phyloP scores from a whole-genome alignment of 2,113 vertebrate genomes.

The Perca fluviatilis region DNA sequence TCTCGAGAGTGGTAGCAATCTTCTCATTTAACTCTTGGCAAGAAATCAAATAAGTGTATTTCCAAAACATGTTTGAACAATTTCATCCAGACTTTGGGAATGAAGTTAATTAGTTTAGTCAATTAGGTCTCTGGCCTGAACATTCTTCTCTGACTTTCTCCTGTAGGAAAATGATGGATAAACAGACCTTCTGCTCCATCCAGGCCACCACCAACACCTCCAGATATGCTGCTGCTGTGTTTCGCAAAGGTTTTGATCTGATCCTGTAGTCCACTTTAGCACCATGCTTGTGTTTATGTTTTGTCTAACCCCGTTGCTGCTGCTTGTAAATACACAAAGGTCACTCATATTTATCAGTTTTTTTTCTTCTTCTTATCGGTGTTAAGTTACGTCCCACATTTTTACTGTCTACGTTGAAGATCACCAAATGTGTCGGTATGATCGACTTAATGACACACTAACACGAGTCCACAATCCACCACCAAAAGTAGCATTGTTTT shows the following conservation, averaged over 20 bases:
- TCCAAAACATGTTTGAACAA: not conserved
- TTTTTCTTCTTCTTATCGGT: not conserved
- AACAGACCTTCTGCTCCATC: conserved; percentile 95
- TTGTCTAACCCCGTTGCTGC: not conserved
- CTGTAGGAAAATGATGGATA: conserved; percentile 97
- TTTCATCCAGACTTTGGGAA: not conserved
- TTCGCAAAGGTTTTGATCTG: conserved; percentile 90
- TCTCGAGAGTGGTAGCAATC: not conserved
- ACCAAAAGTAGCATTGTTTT: not conserved
- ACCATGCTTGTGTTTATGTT: not conserved
- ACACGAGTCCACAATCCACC: not conserved
- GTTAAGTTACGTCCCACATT: not conserved
- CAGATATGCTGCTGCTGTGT: conserved; percentile 95
- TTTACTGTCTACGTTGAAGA: not conserved
- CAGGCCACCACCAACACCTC: conserved; percentile 94
- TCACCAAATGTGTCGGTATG: not conserved
- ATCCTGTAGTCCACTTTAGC: not conserved
- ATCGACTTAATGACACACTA: not conserved
- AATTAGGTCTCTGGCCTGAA: not conserved
- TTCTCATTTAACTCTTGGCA: not conserved
- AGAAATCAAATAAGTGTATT: not conserved
- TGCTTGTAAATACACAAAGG: conserved; percentile 30
- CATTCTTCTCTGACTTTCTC: conserved; percentile 14
- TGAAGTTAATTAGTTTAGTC: not conserved
- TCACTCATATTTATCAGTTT: not conserved